A percentile compares a stretch with the other conserved stretches of the same genome.
Evolutionary conservation across 1,140 invertebrate species (phyloP).

Genomic region (Nephotettix cincticeps): DNA sequence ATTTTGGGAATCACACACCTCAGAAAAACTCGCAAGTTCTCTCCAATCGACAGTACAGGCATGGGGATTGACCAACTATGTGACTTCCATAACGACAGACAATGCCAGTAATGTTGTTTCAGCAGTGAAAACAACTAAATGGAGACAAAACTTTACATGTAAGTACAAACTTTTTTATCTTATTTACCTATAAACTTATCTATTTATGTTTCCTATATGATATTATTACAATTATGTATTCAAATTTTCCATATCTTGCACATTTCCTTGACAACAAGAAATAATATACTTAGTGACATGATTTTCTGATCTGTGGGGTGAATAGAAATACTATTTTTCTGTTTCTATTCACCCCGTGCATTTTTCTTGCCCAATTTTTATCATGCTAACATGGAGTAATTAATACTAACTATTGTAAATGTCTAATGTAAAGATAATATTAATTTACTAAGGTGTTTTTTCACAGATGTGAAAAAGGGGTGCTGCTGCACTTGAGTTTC

Average conservation of each 20-base stretch:
- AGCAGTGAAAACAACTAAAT: slow-evolving; percentile 17
- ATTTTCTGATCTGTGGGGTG: not conserved
- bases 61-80: slow-evolving; percentile 35
- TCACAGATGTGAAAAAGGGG: slow-evolving; percentile 1
- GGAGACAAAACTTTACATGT: not conserved
- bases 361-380: too few relatives aligned
- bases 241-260: not conserved
- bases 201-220: not conserved
- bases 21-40: too few relatives aligned
- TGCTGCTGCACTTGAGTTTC: not conserved
- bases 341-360: too few relatives aligned
- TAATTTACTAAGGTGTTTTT: slow-evolving; percentile 5
- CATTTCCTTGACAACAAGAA: not conserved
- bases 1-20: too few relatives aligned
- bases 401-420: too few relatives aligned
- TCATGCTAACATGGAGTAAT: too few relatives aligned
- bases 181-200: not conserved
- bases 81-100: slow-evolving; percentile 22
- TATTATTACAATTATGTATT: not conserved
- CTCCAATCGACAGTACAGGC: slow-evolving; percentile 23
- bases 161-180: not conserved
- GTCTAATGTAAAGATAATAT: too few relatives aligned
- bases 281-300: not conserved
- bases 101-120: slow-evolving; percentile 35
- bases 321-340: not conserved